These are phyloP conservation scores for Penelope pileata DNA, from an alignment of 2,113 vertebrate species.

Conservation along the genomic window DNA sequence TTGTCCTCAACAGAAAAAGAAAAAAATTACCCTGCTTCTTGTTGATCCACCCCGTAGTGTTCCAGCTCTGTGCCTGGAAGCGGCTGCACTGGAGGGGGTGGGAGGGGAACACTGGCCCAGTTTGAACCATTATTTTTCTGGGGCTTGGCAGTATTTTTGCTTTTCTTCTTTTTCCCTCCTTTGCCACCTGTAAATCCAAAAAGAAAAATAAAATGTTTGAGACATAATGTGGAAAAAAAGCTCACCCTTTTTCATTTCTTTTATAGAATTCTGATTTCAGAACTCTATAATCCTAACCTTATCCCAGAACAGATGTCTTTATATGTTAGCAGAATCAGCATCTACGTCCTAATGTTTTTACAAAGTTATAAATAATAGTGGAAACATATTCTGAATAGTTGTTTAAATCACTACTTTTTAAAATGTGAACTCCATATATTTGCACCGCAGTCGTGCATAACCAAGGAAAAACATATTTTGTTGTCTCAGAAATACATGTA, in stretches of 20 bases:
- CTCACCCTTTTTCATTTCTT: constrained; percentile 16
- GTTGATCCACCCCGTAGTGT: constrained; percentile 89
- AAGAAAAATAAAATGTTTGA: constrained; percentile 36
- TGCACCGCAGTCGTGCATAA: neutral
- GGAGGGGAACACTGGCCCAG: constrained; percentile 95
- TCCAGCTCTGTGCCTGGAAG: constrained; percentile 96
- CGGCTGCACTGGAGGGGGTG: constrained; percentile 94
- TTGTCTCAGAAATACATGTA: constrained; percentile 36
- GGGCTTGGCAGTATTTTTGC: constrained; percentile 88
- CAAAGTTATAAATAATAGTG: constrained; percentile 59
- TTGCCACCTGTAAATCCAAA: constrained; percentile 89
- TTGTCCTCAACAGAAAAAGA: neutral
- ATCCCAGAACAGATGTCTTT: constrained; percentile 37
- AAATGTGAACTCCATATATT: neutral
- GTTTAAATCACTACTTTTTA: constrained; percentile 49
- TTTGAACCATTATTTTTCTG: constrained; percentile 92
- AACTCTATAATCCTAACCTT: no score
- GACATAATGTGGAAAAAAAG: neutral
- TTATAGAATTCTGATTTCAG: constrained; percentile 54
- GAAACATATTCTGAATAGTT: constrained; percentile 48
- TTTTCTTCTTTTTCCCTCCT: constrained; percentile 99
- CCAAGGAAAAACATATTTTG: constrained; percentile 3
- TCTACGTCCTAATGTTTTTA: constrained; percentile 28
- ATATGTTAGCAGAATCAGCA: constrained; percentile 64
- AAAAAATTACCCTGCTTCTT: constrained; percentile 87